A percentile compares a stretch with the other conserved stretches of the same genome.
phyloP scores from a whole-genome alignment of 2,113 vertebrate genomes.

The Empidonax traillii region DNA sequence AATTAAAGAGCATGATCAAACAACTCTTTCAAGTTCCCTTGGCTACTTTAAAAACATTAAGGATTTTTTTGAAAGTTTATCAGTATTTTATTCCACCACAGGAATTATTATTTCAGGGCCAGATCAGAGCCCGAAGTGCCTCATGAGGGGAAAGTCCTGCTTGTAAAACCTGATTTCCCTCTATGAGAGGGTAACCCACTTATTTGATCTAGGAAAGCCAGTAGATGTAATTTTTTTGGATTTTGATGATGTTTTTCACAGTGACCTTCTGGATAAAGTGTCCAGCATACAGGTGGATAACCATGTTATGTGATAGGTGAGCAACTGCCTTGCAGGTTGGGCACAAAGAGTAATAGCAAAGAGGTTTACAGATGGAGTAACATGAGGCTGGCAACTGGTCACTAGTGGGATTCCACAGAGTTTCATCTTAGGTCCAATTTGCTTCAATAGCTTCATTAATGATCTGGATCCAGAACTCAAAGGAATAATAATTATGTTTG shows the following conservation, averaged over 20 bases:
- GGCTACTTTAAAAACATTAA: background rate
- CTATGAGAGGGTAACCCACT: fast-evolving
- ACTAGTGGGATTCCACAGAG: background rate
- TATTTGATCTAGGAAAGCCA: background rate
- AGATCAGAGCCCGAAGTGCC: background rate
- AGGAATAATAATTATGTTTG: background rate
- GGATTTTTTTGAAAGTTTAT: background rate
- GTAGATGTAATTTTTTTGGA: background rate
- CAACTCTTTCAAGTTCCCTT: background rate
- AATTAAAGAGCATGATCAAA: background rate
- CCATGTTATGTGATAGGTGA: fast-evolving
- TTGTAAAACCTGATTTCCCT: background rate
- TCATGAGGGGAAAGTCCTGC: background rate
- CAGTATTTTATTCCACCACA: background rate
- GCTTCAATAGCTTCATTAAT: background rate
- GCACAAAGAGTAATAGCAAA: background rate
- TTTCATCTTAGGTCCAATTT: background rate
- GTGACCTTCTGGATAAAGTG: background rate
- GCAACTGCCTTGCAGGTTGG: fast-evolving
- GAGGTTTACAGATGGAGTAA: no score
- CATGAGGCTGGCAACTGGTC: background rate
- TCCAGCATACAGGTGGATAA: background rate
- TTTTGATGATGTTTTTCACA: background rate
- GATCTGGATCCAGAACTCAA: background rate
- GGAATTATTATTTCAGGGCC: background rate